phyloP scores from a whole-genome alignment of 2,113 vertebrate species.

The Seriola rivoliana region DNA sequence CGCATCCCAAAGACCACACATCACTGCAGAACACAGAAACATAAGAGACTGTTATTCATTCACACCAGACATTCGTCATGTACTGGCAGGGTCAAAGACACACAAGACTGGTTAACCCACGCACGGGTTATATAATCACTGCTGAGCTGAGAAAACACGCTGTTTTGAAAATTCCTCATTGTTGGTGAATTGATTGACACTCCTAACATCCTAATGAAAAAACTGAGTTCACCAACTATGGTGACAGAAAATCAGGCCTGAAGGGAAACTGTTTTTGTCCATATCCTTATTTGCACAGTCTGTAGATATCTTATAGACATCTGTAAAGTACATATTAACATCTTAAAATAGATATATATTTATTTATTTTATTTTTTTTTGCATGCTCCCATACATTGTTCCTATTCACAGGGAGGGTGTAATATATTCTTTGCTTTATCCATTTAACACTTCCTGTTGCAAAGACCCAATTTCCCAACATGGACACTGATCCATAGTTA shows the following conservation, averaged over 20 bases:
- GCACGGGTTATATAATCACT: slow-evolving; percentile 6
- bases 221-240: background rate
- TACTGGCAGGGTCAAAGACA: slow-evolving; percentile 2
- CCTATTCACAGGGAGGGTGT: background rate
- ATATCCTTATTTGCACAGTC: too few species aligned
- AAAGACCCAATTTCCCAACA: background rate
- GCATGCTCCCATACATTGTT: too few species aligned
- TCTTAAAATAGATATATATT: too few species aligned
- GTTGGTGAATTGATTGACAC: slow-evolving; percentile 7
- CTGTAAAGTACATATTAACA: too few species aligned
- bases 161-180: slow-evolving; percentile 22
- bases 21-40: slow-evolving; percentile 86
- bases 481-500: background rate
- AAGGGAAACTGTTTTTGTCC: background rate
- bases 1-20: slow-evolving; percentile 96
- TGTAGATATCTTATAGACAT: too few species aligned
- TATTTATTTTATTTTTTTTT: too few species aligned
- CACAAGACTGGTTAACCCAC: background rate
- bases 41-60: slow-evolving; percentile 46
- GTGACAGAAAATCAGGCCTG: background rate
- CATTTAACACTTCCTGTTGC: background rate
- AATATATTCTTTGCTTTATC: background rate
- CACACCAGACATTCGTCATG: slow-evolving; percentile 52
- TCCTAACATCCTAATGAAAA: background rate
- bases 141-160: slow-evolving; percentile 5